phyloP scores from a whole-genome alignment of 2,797 vertebrate genomes.

The Eupleurogrammus muticus region DNA sequence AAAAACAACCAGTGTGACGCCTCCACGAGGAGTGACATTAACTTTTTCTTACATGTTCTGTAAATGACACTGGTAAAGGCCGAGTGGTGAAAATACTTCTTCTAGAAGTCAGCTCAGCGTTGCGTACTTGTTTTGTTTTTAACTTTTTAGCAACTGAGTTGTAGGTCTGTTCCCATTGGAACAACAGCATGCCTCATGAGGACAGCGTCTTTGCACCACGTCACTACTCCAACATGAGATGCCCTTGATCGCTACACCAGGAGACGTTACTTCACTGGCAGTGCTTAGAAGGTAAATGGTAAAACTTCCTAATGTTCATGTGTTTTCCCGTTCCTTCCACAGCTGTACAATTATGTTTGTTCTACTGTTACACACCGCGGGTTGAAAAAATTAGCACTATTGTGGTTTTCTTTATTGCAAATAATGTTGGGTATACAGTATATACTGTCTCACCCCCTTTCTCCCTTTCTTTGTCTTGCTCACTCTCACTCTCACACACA shows the following conservation, averaged over 20 bases:
- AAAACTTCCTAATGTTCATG: not conserved
- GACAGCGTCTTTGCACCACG: not conserved
- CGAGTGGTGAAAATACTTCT: too few relatives aligned
- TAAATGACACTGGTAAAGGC: too few relatives aligned
- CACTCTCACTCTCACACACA: conserved; percentile 31
- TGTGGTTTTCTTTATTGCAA: conserved; percentile 21
- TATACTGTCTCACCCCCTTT: conserved; percentile 38
- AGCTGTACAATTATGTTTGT: not conserved
- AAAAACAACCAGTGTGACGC: too few relatives aligned
- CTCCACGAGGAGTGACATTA: too few relatives aligned
- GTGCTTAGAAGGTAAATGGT: not conserved
- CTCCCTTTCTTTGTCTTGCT: conserved; percentile 46
- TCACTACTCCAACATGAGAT: not conserved
- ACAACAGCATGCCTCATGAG: not conserved
- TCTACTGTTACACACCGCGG: conserved; percentile 6
- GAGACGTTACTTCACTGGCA: not conserved
- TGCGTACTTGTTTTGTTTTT: too few relatives aligned
- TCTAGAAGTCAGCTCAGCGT: too few relatives aligned
- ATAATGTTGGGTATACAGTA: conserved; percentile 41
- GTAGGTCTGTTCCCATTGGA: not conserved
- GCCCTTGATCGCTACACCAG: not conserved
- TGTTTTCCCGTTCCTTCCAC: not conserved
- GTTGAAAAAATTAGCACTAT: conserved; percentile 1
- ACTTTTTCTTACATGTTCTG: too few relatives aligned
- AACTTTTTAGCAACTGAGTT: conserved; percentile 12